These are phyloP conservation scores for Myzus persicae DNA, from an alignment of 1,140 invertebrate species.

Conservation along the genomic window DNA sequence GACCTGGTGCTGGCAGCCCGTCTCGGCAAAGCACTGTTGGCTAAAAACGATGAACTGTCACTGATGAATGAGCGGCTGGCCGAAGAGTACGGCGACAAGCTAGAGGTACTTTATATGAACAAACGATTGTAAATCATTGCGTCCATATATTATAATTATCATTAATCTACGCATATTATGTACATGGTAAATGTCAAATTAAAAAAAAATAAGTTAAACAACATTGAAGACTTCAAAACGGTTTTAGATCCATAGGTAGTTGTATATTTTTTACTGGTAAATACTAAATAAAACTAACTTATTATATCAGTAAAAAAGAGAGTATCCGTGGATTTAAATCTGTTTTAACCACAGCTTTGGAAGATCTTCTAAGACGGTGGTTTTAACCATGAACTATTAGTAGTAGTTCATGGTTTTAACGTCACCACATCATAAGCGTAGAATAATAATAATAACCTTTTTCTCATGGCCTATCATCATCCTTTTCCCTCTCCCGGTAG, in stretches of 20 bases:
- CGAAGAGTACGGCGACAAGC: constrained; percentile 89
- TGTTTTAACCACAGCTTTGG: neutral
- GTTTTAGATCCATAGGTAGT: neutral
- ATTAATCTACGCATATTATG: no score
- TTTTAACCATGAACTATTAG: no score
- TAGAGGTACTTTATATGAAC: constrained; percentile 85
- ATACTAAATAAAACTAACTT: neutral
- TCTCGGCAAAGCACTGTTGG: constrained; percentile 91
- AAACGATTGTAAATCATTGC: neutral
- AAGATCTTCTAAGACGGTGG: no score
- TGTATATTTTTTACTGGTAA: neutral
- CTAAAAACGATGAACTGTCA: constrained; percentile 91
- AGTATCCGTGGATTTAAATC: neutral
- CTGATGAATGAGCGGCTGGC: constrained; percentile 83
- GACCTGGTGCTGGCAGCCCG: constrained; percentile 93
- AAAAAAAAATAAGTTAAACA: no score
- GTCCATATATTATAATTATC: no score
- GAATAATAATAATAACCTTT: neutral
- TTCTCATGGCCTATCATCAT: no score
- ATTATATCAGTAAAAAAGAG: neutral
- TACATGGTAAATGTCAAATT: no score
- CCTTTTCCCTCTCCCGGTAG: no score
- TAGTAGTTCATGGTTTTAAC: neutral
- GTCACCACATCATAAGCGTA: neutral
- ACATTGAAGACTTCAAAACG: neutral